phyloP scores from a whole-genome alignment of 2,113 vertebrate species.

The Melozone crissalis region DNA sequence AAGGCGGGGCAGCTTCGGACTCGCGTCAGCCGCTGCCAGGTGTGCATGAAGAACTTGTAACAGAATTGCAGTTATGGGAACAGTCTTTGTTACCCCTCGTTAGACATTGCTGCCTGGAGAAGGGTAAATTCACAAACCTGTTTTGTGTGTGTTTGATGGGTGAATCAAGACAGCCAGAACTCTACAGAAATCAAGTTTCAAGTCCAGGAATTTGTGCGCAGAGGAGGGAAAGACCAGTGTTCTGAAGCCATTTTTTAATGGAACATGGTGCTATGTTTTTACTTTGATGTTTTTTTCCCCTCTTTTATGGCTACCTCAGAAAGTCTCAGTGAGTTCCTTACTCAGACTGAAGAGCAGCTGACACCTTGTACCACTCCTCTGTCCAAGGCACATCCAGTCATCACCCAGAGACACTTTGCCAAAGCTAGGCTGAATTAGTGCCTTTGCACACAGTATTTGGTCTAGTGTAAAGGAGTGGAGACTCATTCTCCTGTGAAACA shows the following conservation, averaged over 20 bases:
- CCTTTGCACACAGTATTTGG: background rate
- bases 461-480: background rate
- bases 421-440: background rate
- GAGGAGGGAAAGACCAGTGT: background rate
- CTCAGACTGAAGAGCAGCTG: background rate
- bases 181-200: background rate
- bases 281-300: background rate
- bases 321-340: constrained; percentile 42
- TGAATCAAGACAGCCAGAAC: background rate
- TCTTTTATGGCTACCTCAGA: constrained; percentile 84
- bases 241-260: background rate
- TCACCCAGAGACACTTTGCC: background rate
- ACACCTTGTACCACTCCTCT: background rate
- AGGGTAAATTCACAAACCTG: background rate
- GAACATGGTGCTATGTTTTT: constrained; percentile 80
- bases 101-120: background rate
- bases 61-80: background rate
- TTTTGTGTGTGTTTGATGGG: background rate
- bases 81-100: background rate
- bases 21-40: constrained; percentile 93
- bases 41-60: constrained; percentile 95
- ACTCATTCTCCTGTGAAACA: background rate
- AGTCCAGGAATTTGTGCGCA: background rate
- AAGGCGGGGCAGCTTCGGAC: constrained; percentile 87
- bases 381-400: background rate